Conservation (phyloP, 2,888 invertebrate species). For the Autographa gamma region DNA sequence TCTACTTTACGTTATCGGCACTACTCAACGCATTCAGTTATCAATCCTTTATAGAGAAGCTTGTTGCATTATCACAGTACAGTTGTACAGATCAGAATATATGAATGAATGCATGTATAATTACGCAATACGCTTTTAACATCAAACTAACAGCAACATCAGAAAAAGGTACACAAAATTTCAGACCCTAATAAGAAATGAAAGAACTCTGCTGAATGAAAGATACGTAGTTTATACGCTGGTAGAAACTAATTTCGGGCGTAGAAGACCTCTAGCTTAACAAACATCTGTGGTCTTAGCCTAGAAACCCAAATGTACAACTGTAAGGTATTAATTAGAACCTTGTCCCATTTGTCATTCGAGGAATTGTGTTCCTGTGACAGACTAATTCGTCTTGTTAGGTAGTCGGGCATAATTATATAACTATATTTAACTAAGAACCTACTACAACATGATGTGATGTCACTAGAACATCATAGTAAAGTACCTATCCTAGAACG, state of each 20-base stretch:
- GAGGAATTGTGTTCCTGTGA: neutral
- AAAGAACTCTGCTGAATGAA: too few species aligned
- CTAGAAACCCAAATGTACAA: neutral
- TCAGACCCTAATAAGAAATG: too few species aligned
- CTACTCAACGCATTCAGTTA: neutral
- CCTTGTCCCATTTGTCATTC: conserved; percentile 4
- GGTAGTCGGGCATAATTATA: neutral
- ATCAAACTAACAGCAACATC: too few species aligned
- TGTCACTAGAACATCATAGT: neutral
- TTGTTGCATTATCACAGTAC: neutral
- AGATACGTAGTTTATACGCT: too few species aligned
- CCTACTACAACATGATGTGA: neutral
- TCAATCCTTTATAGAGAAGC: neutral
- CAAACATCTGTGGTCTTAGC: conserved; percentile 1
- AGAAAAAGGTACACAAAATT: too few species aligned
- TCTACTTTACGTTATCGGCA: neutral
- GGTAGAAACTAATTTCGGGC: too few species aligned
- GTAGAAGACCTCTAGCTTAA: neutral
- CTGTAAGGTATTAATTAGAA: neutral
- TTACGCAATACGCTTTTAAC: too few species aligned
- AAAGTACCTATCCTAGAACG: too few species aligned
- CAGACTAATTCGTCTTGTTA: neutral
- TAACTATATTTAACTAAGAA: neutral
- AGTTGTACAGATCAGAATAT: too few species aligned
- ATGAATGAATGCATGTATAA: too few species aligned